Evolutionary conservation across 2,113 vertebrate genomes (phyloP).

Genomic region (Saiga tatarica): DNA sequence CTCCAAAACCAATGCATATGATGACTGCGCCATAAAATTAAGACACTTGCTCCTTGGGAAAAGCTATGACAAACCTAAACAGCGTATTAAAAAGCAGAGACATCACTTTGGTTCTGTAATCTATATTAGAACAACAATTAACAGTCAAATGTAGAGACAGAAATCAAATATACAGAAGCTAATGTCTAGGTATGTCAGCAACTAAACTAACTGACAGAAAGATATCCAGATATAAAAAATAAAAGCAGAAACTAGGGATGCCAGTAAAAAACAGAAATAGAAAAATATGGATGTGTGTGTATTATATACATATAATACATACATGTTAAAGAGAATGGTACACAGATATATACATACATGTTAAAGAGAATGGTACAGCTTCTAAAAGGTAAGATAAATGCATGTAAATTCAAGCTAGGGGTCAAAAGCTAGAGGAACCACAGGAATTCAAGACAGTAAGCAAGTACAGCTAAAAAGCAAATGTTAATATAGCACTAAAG

Average conservation of each 20-base stretch:
- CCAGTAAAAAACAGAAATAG: neutral
- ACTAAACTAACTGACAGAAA: neutral
- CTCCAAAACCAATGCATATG: neutral
- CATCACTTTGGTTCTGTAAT: neutral
- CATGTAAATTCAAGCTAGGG: neutral
- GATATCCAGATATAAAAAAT: neutral
- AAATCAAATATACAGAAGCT: neutral
- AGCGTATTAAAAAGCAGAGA: neutral
- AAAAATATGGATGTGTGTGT: neutral
- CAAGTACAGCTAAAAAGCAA: neutral
- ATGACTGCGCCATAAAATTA: neutral
- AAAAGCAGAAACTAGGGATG: neutral
- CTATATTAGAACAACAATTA: neutral
- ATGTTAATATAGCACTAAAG: neutral
- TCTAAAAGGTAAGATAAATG: neutral
- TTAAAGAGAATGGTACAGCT: neutral
- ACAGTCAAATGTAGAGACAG: neutral
- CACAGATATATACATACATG: neutral
- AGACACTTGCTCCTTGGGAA: neutral
- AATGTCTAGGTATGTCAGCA: neutral
- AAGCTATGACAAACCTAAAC: neutral
- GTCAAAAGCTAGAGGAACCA: neutral
- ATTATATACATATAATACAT: neutral
- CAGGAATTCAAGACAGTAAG: neutral
- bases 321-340: neutral